Percentiles rank a stretch among this genome's conserved stretches.
Conservation (phyloP, 2,113 vertebrate species). For the Phycodurus eques region DNA sequence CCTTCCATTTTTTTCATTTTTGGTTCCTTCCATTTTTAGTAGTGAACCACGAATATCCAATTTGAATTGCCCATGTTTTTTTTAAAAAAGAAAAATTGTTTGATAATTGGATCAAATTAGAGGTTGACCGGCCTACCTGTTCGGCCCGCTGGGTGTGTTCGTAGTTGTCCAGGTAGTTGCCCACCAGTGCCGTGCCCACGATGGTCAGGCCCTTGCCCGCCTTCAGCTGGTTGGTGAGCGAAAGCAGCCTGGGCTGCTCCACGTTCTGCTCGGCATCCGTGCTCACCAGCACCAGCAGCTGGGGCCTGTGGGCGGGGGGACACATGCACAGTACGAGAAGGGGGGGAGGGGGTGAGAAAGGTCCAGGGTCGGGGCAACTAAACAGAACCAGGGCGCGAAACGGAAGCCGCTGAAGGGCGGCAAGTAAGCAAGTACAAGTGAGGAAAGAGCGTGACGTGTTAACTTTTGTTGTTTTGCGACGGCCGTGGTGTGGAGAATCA, state of each 20-base stretch:
- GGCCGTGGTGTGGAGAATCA: slow-evolving; percentile 16
- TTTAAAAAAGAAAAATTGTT: too few relatives aligned
- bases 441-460: slow-evolving; percentile 31
- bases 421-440: slow-evolving; percentile 22
- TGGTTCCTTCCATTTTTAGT: too few relatives aligned
- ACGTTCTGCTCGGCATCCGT: slow-evolving; percentile 91
- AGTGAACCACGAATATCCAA: too few relatives aligned
- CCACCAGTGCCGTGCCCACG: slow-evolving; percentile 89
- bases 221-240: slow-evolving; percentile 93
- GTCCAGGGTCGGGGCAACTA: background rate
- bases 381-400: slow-evolving; percentile 19
- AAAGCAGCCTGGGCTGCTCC: slow-evolving; percentile 93
- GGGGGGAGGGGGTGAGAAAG: background rate
- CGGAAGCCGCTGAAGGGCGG: slow-evolving; percentile 29
- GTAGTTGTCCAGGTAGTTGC: slow-evolving; percentile 88
- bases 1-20: too few relatives aligned
- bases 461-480: slow-evolving; percentile 12
- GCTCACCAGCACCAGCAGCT: slow-evolving; percentile 91
- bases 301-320: slow-evolving; percentile 75
- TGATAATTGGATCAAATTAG: too few relatives aligned
- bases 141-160: slow-evolving; percentile 86
- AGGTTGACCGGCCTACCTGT: slow-evolving; percentile 72
- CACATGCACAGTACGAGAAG: background rate
- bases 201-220: slow-evolving; percentile 98
- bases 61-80: too few relatives aligned